Percentiles rank a stretch among this genome's conserved stretches.
These are phyloP conservation scores for Drosophila austrosaltans DNA, from an alignment of 2,888 invertebrate genomes.

Conservation along the genomic window DNA sequence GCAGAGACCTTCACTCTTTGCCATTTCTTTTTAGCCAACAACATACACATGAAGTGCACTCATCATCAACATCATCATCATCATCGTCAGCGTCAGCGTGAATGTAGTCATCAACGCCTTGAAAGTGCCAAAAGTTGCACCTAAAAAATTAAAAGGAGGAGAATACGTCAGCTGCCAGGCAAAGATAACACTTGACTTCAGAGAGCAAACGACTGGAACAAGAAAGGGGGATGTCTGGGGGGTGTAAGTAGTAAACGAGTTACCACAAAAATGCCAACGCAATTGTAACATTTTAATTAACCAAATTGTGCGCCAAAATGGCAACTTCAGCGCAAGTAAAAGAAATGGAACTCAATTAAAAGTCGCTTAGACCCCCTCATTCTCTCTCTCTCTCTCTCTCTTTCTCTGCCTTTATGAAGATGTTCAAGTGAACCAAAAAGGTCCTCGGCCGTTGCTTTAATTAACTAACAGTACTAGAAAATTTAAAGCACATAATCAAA, in stretches of 20 bases:
- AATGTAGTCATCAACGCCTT: background rate
- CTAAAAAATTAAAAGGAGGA: background rate
- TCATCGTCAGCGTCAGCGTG: too few relatives aligned
- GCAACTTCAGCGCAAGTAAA: conserved; percentile 46
- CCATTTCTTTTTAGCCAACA: conserved; percentile 7
- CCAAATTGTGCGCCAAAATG: conserved; percentile 70
- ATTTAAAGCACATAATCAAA: conserved; percentile 45
- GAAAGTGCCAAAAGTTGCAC: conserved; percentile 15
- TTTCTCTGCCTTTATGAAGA: background rate
- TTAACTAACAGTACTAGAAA: conserved; percentile 50
- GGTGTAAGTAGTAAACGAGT: conserved; percentile 22
- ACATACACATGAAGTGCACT: background rate
- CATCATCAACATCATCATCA: background rate
- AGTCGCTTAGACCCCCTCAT: conserved; percentile 66
- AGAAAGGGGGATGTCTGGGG: background rate
- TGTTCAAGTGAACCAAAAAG: conserved; percentile 8
- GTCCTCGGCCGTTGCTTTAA: conserved; percentile 54
- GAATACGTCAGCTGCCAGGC: conserved; percentile 8
- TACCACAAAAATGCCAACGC: conserved; percentile 62
- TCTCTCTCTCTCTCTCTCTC: conserved; percentile 8
- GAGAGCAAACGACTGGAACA: too few relatives aligned
- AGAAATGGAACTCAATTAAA: conserved; percentile 75
- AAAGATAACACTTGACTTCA: conserved; percentile 16
- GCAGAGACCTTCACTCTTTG: conserved; percentile 1
- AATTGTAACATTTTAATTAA: conserved; percentile 77